phyloP scores from a whole-genome alignment of 2,888 invertebrate genomes.

The Gastrophysa polygoni region DNA sequence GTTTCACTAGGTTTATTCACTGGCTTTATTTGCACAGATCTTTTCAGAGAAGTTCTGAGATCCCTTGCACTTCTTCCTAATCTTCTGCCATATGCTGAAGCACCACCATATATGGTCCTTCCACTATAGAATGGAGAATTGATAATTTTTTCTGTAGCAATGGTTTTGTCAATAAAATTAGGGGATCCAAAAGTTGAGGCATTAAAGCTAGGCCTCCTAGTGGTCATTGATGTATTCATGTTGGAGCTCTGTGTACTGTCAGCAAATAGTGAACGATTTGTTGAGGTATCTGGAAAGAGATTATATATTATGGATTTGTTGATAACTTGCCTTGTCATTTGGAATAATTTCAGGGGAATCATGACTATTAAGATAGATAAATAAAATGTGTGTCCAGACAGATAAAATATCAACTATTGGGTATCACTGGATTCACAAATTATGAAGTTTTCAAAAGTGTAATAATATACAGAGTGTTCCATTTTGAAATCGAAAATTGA shows the following conservation, averaged over 20 bases:
- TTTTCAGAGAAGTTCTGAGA: slow-evolving; percentile 36
- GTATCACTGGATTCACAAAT: no score
- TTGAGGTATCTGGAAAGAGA: slow-evolving; percentile 23
- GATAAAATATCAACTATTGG: no score
- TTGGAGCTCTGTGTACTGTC: slow-evolving; percentile 53
- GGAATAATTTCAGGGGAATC: no score
- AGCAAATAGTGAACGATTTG: slow-evolving; percentile 34
- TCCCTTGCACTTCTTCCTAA: slow-evolving; percentile 38
- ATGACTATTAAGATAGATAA: no score
- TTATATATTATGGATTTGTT: no score
- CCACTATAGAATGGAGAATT: slow-evolving; percentile 79
- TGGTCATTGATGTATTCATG: slow-evolving; percentile 56
- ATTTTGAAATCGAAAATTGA: no score
- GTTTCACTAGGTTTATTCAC: slow-evolving; percentile 50
- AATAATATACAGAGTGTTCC: no score
- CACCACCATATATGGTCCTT: slow-evolving; percentile 77
- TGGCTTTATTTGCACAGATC: slow-evolving; percentile 60
- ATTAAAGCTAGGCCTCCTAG: slow-evolving; percentile 61
- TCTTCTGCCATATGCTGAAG: slow-evolving; percentile 63
- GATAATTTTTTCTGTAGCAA: slow-evolving; percentile 57
- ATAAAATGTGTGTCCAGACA: no score
- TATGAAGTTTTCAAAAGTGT: no score
- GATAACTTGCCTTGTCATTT: no score
- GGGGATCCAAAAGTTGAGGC: slow-evolving; percentile 57
- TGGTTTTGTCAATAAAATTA: slow-evolving; percentile 57